Evolutionary conservation across 2,888 invertebrate genomes (phyloP).

Genomic region (Conomelus anceps): DNA sequence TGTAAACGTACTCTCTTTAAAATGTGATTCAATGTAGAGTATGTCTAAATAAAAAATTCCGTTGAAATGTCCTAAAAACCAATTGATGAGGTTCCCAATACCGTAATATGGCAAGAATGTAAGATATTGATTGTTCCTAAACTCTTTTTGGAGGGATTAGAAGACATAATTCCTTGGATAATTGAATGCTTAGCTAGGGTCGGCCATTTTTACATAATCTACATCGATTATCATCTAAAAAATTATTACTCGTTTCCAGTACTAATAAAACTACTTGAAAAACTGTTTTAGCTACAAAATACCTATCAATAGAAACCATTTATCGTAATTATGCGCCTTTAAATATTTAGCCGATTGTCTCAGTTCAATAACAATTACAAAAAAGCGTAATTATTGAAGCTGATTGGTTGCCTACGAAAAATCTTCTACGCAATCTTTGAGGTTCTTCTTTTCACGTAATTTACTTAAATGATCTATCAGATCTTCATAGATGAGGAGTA

Average conservation of each 20-base stretch:
- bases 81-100: no score
- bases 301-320: neutral
- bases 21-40: no score
- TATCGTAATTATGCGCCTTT: neutral
- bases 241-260: neutral
- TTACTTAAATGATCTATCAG: neutral
- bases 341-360: neutral
- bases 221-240: neutral
- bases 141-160: neutral
- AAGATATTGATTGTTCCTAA: neutral
- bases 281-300: neutral
- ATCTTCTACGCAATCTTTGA: neutral
- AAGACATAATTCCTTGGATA: neutral
- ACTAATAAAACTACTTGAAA: neutral
- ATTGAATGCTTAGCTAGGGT: neutral
- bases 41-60: no score
- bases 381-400: neutral
- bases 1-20: no score
- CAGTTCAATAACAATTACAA: neutral
- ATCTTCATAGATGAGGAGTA: neutral
- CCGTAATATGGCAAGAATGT: no score
- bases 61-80: no score
- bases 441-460: neutral
- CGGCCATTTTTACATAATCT: neutral
- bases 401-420: no score